phyloP scores from a whole-genome alignment of 1,140 invertebrate species.

The Scaptomyza montana region DNA sequence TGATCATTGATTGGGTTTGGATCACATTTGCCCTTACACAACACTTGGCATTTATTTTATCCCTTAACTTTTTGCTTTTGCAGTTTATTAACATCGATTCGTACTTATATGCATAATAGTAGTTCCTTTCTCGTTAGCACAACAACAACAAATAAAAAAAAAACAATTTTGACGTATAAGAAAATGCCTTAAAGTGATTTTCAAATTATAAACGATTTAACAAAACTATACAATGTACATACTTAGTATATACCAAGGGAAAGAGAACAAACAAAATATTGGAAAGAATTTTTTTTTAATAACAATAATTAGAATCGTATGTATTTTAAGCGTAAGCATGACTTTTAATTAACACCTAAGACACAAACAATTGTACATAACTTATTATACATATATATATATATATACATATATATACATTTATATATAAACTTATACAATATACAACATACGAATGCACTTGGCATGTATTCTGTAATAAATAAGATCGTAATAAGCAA shows the following conservation, averaged over 20 bases:
- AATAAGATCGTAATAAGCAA: constrained; percentile 51
- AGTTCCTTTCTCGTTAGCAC: constrained; percentile 52
- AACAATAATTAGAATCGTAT: constrained; percentile 53
- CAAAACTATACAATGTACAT: constrained; percentile 56
- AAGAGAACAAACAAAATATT: constrained; percentile 8
- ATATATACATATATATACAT: constrained; percentile 38
- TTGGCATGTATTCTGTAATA: constrained; percentile 53
- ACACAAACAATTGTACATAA: constrained; percentile 60
- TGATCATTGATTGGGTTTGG: background rate
- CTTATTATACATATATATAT: constrained; percentile 20
- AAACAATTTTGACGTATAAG: constrained; percentile 49
- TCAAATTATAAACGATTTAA: constrained; percentile 63
- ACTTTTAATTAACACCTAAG: constrained; percentile 65
- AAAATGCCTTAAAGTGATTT: constrained; percentile 80
- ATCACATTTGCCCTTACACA: background rate
- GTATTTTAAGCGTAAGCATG: constrained; percentile 62
- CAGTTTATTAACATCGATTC: background rate
- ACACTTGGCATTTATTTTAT: constrained; percentile 1
- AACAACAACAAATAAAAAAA: constrained; percentile 24
- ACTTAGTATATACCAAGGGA: constrained; percentile 22
- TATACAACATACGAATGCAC: constrained; percentile 38
- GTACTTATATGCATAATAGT: background rate
- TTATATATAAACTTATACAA: constrained; percentile 36
- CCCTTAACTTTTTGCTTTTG: background rate
- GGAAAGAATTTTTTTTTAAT: constrained; percentile 69